Evolutionary conservation across 1,140 invertebrate species (phyloP), one percentile per base, ranked within the genome.

Genomic region (Caenorhabditis remanei): DNA sequence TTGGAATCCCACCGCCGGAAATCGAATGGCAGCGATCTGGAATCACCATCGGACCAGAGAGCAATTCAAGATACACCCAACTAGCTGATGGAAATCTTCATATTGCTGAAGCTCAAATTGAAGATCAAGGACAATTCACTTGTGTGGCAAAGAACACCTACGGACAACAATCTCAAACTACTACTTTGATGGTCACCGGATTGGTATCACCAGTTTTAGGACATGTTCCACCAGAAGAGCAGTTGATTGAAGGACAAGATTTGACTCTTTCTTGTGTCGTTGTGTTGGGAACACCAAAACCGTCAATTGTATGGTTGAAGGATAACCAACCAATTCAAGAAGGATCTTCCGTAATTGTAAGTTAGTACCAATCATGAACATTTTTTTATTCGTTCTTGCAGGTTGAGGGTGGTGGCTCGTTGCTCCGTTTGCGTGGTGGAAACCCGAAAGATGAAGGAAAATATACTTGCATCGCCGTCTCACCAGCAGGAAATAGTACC

Each of bases 61-160:
- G 79, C 61, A 56, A 88, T 88, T 71, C 90, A 88, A 88, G 92
- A 65, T 90, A 87, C 89, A 91, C 86, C 58, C 88, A 75, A 88
- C 88, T 89, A 58, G 90, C 84, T 50, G 90, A 90, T 89, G 92
- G 87, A 79, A 93, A 82, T 87, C 89, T 89, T 32, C 89, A 83
- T 61, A 93, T 90, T 87, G 92, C 53, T 65, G 91, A 87, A 85
- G 90, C 90, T 5, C 32, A 86, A 71, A 67, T 91, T 6, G 89
- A 90, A 3, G 92, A 92, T 75, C 88, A 91, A 63, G 89, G 84
- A 1, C 84, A 71, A 40, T 94, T 93, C 90, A 93, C 92, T 1
- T 94, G 94, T 90, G 89, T 90, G 7, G 93, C 93, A 14, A 91
- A 91, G 88, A 94, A 94, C 89, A 89, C 91, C 32, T 94, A 94